phyloP scores from a whole-genome alignment of 2,797 vertebrate genomes.

The Gadopsis bispinosus region DNA sequence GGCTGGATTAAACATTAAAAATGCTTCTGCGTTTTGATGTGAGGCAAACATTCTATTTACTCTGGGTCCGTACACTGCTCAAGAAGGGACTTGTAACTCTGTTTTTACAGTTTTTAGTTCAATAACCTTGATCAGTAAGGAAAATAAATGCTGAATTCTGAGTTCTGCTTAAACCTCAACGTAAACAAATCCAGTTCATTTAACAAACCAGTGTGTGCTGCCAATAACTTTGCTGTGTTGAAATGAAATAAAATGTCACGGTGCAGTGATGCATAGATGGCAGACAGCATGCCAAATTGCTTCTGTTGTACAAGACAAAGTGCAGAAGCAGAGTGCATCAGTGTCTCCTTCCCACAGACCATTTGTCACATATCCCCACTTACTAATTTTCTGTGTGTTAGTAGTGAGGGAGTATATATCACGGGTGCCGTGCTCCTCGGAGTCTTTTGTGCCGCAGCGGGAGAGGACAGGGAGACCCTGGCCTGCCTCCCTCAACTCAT shows the following conservation, averaged over 20 bases:
- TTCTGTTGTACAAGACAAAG: conserved; percentile 43
- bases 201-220: conserved; percentile 10
- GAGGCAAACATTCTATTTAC: background rate
- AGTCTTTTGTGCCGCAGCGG: conserved; percentile 2
- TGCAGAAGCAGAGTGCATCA: conserved; percentile 40
- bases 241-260: conserved; percentile 32
- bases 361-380: conserved; percentile 36
- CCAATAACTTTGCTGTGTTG: conserved; percentile 18
- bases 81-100: background rate
- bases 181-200: conserved; percentile 13
- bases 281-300: conserved; percentile 55
- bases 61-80: too few species aligned
- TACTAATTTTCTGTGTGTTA: conserved; percentile 30
- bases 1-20: background rate
- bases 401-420: conserved; percentile 33
- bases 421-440: conserved; percentile 11
- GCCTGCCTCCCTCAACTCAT: conserved; percentile 14
- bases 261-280: conserved; percentile 43
- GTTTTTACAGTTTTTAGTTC: background rate
- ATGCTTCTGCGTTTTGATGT: background rate
- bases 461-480: conserved; percentile 9
- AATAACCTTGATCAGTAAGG: background rate
- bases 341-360: conserved; percentile 33
- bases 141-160: conserved; percentile 23
- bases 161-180: conserved; percentile 7